These are phyloP conservation scores for Lontra canadensis DNA, from an alignment of 2,113 vertebrate species.

Conservation along the genomic window DNA sequence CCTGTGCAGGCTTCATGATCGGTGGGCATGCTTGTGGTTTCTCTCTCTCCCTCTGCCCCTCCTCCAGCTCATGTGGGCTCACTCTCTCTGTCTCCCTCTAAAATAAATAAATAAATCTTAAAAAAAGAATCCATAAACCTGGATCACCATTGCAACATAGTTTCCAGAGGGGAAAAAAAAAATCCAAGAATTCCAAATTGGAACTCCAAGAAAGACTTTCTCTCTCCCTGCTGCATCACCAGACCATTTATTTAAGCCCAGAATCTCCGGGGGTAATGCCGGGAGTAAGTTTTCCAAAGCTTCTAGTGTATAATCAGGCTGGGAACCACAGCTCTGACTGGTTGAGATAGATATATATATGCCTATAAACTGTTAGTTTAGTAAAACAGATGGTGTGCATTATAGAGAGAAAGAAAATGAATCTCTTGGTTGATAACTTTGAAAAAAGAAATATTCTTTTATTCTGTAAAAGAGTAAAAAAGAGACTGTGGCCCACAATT, in stretches of 20 bases:
- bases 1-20: neutral
- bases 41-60: neutral
- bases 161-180: slow-evolving; percentile 11
- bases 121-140: neutral
- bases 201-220: neutral
- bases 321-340: neutral
- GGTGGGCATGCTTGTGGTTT: neutral
- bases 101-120: neutral
- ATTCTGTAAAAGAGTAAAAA: neutral
- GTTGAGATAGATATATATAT: neutral
- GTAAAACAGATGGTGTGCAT: neutral
- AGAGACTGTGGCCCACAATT: slow-evolving; percentile 54
- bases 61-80: neutral
- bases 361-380: neutral
- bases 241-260: neutral
- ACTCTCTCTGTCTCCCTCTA: neutral
- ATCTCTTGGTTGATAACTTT: slow-evolving; percentile 20
- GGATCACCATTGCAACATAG: neutral
- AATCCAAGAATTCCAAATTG: neutral
- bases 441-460: neutral
- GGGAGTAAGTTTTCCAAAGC: neutral
- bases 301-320: neutral
- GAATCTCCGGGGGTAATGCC: neutral
- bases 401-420: neutral
- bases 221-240: neutral